Base-by-base conservation (phyloP, 2,888 invertebrate genomes). In the Tetranychus piercei region DNA sequence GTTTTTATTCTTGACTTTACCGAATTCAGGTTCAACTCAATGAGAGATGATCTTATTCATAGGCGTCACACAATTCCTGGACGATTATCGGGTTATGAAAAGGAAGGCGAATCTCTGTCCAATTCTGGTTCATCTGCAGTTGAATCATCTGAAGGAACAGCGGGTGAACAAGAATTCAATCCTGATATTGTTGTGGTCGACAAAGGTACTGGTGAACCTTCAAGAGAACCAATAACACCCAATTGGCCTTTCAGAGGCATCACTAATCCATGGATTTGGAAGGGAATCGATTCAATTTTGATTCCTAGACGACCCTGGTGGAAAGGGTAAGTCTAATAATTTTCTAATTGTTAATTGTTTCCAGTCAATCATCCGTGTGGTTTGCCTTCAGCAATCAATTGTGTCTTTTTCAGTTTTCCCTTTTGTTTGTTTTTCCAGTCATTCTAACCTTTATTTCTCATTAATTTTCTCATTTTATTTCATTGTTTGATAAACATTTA, bases 261-360 rank as follows among this genome's bases (percentile, higher is more conserved):
- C 55, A 22, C 22, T n/a, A 69, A 74, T 7, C 72, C 66, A 65
- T 72, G 72, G 74, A 55, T 72, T 65, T 72, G 66, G 44, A 43
- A 70, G 6, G 55, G 64, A 15, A 23, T 71, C 6, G 69, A 69
- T 23, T 74, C 55, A 9, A 23, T 65, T 5, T 74, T 72, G 6
- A 64, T 9, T 6, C 34, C 18, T 6, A 66, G 75, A 6, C 76
- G 73, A 11, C 78, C 78, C 1, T 85, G 84, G 84, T 85, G 84
- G 84, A 83, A 84, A 80, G 84, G 84, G 85, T 84, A 80, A 82
- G 83, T 80, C 6, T 22, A 44, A 76, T 76, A 7, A 72, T 44
- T 18, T 44, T 71, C 34, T 44, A 20, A 23, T 44, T 15, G 7
- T 44, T 11, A 22, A 18, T 69, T 43, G 45, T 44, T n/a, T 22